These are phyloP conservation scores for Eutrigla gurnardus DNA, from an alignment of 2,797 vertebrate species.

Conservation along the genomic window DNA sequence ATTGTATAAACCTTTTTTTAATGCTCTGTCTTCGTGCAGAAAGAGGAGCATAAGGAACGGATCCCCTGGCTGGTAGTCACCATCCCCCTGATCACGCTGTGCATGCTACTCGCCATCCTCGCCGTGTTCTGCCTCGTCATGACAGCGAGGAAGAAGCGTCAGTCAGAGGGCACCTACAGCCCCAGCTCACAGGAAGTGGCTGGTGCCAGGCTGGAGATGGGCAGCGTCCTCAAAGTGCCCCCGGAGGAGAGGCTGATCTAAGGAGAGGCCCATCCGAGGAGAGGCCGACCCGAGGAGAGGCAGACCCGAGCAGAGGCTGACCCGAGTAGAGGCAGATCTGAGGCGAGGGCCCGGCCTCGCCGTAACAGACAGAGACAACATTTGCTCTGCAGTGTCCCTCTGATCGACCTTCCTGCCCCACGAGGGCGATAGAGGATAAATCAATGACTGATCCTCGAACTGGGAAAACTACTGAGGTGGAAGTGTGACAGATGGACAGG, in stretches of 20 bases:
- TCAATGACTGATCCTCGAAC: slow-evolving; percentile 27
- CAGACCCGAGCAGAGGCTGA: slow-evolving; percentile 97
- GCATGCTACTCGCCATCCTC: slow-evolving; percentile 88
- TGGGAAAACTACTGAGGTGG: slow-evolving; percentile 47
- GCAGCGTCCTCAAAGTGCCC: slow-evolving; percentile 97
- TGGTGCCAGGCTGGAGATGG: slow-evolving; percentile 97
- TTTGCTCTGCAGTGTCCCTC: slow-evolving; percentile 17
- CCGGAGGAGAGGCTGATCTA: slow-evolving; percentile 96
- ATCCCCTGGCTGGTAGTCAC: slow-evolving; percentile 92
- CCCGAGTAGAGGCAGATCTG: slow-evolving; percentile 96
- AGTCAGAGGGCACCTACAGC: slow-evolving; percentile 98
- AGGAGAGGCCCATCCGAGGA: slow-evolving; percentile 98
- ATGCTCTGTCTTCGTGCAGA: slow-evolving; percentile 82
- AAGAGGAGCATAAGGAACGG: slow-evolving; percentile 81
- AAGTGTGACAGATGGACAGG: slow-evolving; percentile 28
- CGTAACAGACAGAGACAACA: slow-evolving; percentile 19
- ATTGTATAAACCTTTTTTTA: no score
- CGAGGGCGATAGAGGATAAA: slow-evolving; percentile 16
- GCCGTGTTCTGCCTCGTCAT: slow-evolving; percentile 90
- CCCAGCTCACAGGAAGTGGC: slow-evolving; percentile 97
- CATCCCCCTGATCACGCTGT: slow-evolving; percentile 91
- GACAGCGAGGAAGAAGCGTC: slow-evolving; percentile 94
- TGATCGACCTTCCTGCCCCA: slow-evolving; percentile 11
- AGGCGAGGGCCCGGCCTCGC: no score
- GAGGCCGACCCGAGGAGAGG: slow-evolving; percentile 96